Evolutionary conservation across 1,140 invertebrate species (phyloP).

Genomic region (Bombyx mori): DNA sequence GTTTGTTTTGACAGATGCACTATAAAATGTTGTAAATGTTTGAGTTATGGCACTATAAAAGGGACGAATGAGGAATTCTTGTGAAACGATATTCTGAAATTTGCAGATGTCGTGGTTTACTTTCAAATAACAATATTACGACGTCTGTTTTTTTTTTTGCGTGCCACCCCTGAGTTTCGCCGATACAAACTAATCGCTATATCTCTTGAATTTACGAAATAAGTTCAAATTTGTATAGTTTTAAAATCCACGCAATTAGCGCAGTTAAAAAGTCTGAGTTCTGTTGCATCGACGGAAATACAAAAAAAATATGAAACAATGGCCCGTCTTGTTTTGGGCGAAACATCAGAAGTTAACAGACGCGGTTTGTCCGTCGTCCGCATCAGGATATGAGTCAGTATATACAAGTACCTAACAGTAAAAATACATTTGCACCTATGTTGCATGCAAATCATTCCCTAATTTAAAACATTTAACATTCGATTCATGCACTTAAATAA

Average conservation of each 20-base stretch:
- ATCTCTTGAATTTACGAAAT: too few species aligned
- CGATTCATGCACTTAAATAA: too few species aligned
- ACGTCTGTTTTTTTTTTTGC: neutral
- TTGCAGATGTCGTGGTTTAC: slow-evolving; percentile 12
- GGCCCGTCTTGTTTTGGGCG: slow-evolving; percentile 40
- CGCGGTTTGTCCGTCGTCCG: slow-evolving; percentile 23
- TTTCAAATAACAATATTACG: slow-evolving; percentile 1
- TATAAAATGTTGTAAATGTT: slow-evolving; percentile 40
- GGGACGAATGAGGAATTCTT: slow-evolving; percentile 17
- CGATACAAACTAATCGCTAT: too few species aligned
- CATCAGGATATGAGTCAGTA: slow-evolving; percentile 46
- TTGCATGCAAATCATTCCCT: slow-evolving; percentile 13
- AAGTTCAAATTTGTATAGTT: too few species aligned
- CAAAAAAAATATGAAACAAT: slow-evolving; percentile 48
- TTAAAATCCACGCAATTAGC: too few species aligned
- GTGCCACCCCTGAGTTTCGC: too few species aligned
- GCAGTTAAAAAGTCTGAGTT: slow-evolving; percentile 27
- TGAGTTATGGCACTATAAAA: slow-evolving; percentile 33
- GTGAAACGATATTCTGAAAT: slow-evolving; percentile 14
- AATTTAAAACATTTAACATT: neutral
- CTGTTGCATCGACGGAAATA: slow-evolving; percentile 44
- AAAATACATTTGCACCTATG: slow-evolving; percentile 13
- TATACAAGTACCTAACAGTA: slow-evolving; percentile 22
- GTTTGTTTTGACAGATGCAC: slow-evolving; percentile 54
- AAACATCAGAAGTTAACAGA: slow-evolving; percentile 37